phyloP scores from a whole-genome alignment of 2,797 vertebrate genomes.

The Poeciliopsis infans region DNA sequence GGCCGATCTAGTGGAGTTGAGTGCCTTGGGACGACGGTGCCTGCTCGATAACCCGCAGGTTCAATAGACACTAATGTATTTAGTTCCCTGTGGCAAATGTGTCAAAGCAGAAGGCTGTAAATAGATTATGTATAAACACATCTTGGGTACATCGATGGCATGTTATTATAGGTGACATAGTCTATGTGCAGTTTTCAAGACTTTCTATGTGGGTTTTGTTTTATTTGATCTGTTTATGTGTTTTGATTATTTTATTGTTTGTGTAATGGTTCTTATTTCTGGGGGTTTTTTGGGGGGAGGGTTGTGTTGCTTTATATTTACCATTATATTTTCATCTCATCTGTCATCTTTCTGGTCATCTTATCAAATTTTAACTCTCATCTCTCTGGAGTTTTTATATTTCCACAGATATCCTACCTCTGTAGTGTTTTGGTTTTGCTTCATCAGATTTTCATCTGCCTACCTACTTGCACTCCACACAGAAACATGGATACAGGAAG shows the following conservation, averaged over 20 bases:
- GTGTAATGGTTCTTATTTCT: neutral
- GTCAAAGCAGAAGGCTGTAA: slow-evolving; percentile 54
- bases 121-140: slow-evolving; percentile 45
- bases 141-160: slow-evolving; percentile 31
- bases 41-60: slow-evolving; percentile 7
- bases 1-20: slow-evolving; percentile 37
- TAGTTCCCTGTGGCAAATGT: slow-evolving; percentile 40
- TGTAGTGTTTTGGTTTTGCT: neutral
- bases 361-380: neutral
- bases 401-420: neutral
- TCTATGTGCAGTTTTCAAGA: neutral
- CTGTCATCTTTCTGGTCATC: neutral
- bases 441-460: neutral
- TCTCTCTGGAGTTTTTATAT: neutral
- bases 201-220: neutral
- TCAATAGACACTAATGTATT: slow-evolving; percentile 22
- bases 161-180: slow-evolving; percentile 17
- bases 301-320: neutral
- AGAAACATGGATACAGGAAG: neutral
- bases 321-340: neutral
- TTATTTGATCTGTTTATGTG: neutral
- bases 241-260: neutral
- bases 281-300: neutral
- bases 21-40: slow-evolving; percentile 29
- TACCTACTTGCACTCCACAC: neutral